Evolutionary conservation across 2,888 invertebrate genomes (phyloP), one percentile per base, ranked within the genome.

Genomic region (Agrypnus murinus): DNA sequence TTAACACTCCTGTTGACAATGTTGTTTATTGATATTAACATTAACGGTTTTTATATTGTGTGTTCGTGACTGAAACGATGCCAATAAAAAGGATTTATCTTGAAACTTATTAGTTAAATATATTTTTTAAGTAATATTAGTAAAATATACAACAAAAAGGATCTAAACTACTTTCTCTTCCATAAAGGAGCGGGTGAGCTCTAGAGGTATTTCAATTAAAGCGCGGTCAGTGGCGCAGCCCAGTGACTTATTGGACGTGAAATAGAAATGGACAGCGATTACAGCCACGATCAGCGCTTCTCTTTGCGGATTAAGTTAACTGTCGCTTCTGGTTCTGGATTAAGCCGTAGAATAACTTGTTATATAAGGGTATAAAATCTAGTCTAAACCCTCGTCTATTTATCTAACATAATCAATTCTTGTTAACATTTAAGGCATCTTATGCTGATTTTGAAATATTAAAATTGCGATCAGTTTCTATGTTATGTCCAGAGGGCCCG

Each of bases 251-350:
- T 84, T 84, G 82, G 79, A 81, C 70, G 74, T 77, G 77, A 79
- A 84, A 84, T 81, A 78, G 77, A 77, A 78, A 80, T 81, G 82
- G 84, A 84, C 84, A 84, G 83, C 81, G 83, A 84, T 84, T 84
- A 84, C 83, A 77, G 78, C 74, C 74, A 75, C 80, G 81, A 83
- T 84, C 84, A 84, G 74, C 83, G 78, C 80, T 79, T 79, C 80
- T 81, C 82, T 78, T 73, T 72, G 77, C 71, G 80, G 82, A 84
- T 84, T 83, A 83, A 82, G 79, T 79, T 79, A 78, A 76, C 77
- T 78, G 81, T 80, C 81, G 71, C 75, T 74, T 75, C 74, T 72
- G 70, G 74, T 78, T 77, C 74, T 71, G 55, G 64, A 73, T 73
- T 70, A 71, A 75, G 64, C 48, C 66, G 70, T 67, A 71, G 71